These are phyloP conservation scores for Encarsia formosa DNA, from an alignment of 2,888 invertebrate species.

Conservation along the genomic window DNA sequence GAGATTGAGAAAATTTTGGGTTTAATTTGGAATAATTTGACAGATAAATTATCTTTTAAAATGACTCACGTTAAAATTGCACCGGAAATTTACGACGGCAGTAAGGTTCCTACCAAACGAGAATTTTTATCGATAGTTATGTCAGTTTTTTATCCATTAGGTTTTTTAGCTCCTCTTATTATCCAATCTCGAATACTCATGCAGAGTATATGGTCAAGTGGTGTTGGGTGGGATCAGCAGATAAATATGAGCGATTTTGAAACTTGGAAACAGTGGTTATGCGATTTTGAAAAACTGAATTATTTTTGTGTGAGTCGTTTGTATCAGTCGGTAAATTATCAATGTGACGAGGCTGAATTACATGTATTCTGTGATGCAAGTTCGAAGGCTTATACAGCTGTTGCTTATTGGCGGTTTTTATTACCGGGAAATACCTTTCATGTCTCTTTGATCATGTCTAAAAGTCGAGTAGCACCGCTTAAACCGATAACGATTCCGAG, in stretches of 20 bases:
- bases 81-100: slow-evolving; percentile 1
- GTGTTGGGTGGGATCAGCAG: slow-evolving; percentile 28
- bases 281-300: slow-evolving; percentile 26
- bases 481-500: slow-evolving; percentile 1
- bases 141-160: slow-evolving; percentile 39
- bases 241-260: slow-evolving; percentile 17
- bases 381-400: neutral
- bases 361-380: too few relatives aligned
- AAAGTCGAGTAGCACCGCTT: slow-evolving; percentile 20
- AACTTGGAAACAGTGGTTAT: slow-evolving; percentile 29
- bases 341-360: neutral
- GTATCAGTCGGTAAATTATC: neutral
- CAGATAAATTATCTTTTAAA: neutral
- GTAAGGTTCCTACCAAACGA: too few relatives aligned
- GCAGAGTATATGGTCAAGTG: slow-evolving; percentile 32
- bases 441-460: slow-evolving; percentile 20
- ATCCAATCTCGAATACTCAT: slow-evolving; percentile 32
- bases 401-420: neutral
- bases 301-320: too few relatives aligned
- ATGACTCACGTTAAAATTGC: neutral
- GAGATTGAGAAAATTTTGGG: neutral
- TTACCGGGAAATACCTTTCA: neutral
- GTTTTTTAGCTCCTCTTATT: slow-evolving; percentile 30
- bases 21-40: neutral
- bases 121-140: slow-evolving; percentile 29